These are phyloP conservation scores for Mythimna pallens DNA, from an alignment of 2,888 invertebrate genomes.

Conservation along the genomic window DNA sequence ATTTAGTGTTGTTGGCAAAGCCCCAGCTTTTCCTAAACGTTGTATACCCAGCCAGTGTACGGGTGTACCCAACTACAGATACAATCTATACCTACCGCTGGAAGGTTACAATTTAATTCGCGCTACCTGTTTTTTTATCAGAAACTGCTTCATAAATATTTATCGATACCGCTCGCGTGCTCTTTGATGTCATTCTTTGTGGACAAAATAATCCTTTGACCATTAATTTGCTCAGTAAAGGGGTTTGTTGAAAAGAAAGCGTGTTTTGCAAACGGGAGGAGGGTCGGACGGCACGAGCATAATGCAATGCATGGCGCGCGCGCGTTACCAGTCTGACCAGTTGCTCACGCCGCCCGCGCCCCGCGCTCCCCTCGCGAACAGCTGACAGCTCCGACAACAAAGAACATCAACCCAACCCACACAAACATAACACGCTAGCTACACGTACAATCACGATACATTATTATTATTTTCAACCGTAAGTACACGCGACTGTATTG, in stretches of 20 bases:
- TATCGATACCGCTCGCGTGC: constrained; percentile 48
- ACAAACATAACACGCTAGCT: constrained; percentile 67
- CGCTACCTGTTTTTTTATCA: constrained; percentile 39
- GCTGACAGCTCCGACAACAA: constrained; percentile 87
- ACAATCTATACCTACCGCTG: constrained; percentile 14
- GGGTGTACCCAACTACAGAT: neutral
- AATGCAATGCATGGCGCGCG: constrained; percentile 69
- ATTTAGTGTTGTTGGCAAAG: constrained; percentile 63
- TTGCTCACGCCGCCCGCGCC: constrained; percentile 71
- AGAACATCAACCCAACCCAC: constrained; percentile 77
- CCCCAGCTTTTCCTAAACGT: constrained; percentile 62
- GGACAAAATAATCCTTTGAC: constrained; percentile 21
- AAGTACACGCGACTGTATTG: constrained; percentile 55
- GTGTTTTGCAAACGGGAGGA: constrained; percentile 30
- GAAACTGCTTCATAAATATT: constrained; percentile 43
- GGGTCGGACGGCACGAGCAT: constrained; percentile 30
- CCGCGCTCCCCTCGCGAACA: constrained; percentile 76
- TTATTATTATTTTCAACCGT: constrained; percentile 60
- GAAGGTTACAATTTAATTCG: constrained; percentile 49
- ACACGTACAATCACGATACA: constrained; percentile 63
- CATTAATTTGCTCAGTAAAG: constrained; percentile 21
- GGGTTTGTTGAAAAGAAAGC: constrained; percentile 40
- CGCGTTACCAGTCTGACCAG: constrained; percentile 74
- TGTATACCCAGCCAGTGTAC: constrained; percentile 22
- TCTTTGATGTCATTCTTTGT: constrained; percentile 27